A percentile compares a stretch with the other conserved stretches of the same genome.
Evolutionary conservation across 1,140 invertebrate genomes (phyloP).

Genomic region (Mesaphorura yosii): DNA sequence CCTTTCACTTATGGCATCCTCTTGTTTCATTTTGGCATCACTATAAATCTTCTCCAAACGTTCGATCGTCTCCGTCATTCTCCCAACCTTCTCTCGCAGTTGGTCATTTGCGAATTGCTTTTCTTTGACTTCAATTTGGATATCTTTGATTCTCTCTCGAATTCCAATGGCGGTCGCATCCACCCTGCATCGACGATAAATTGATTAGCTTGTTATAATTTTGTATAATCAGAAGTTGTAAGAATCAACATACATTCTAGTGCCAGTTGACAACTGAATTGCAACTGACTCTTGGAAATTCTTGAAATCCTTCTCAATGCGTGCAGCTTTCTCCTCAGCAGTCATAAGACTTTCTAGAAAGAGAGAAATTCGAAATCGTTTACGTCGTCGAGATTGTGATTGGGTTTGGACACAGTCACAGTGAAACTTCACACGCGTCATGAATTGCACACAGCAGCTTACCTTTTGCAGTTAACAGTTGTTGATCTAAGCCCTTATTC

Average conservation of each 20-base stretch:
- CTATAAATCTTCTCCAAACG: constrained; percentile 33
- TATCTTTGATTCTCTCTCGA: constrained; percentile 60
- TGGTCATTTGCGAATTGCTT: constrained; percentile 47
- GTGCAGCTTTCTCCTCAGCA: constrained; percentile 18
- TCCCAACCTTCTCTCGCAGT: constrained; percentile 27
- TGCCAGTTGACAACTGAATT: constrained; percentile 52
- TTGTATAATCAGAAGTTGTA: too few relatives aligned
- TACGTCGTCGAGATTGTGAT: constrained; percentile 4
- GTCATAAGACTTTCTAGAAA: constrained; percentile 18
- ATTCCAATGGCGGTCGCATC: constrained; percentile 61
- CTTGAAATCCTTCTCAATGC: constrained; percentile 52
- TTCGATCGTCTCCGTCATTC: constrained; percentile 35
- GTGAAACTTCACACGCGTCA: not conserved
- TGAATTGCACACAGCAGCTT: not conserved
- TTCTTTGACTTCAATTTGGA: constrained; percentile 60
- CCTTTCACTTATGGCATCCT: constrained; percentile 49
- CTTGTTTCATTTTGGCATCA: constrained; percentile 24
- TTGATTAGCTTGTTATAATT: too few relatives aligned
- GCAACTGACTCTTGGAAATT: constrained; percentile 55
- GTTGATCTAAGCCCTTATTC: constrained; percentile 22
- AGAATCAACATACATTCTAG: too few relatives aligned
- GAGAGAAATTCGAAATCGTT: not conserved
- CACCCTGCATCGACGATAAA: too few relatives aligned
- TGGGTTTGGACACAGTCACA: constrained; percentile 4
- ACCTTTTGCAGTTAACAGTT: constrained; percentile 25